Evolutionary conservation across 2,113 vertebrate species (phyloP).

Genomic region (Trogon surrucura): DNA sequence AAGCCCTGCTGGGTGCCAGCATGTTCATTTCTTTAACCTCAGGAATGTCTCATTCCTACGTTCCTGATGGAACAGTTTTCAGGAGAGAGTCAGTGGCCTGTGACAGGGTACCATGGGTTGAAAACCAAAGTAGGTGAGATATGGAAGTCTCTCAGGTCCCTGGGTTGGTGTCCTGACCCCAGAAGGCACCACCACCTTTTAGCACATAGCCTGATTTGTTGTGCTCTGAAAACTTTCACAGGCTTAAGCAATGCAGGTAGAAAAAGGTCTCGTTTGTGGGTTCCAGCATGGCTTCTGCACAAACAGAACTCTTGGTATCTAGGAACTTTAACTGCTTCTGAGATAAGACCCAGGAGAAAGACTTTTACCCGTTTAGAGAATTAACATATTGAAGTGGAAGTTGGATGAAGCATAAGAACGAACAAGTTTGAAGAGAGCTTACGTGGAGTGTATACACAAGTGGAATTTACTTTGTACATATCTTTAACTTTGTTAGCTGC

Average conservation of each 20-base stretch:
- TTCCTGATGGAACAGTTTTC: neutral
- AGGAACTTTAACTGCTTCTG: neutral
- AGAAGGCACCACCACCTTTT: neutral
- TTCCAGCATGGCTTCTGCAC: neutral
- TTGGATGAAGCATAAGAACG: neutral
- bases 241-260: rapidly evolving
- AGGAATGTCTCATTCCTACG: neutral
- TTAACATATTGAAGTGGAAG: neutral
- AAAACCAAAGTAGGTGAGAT: neutral
- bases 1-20: neutral
- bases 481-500: neutral
- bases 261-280: neutral
- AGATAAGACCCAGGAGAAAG: neutral
- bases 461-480: neutral
- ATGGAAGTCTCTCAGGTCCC: neutral
- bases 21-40: neutral
- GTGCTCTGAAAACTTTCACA: neutral
- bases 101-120: neutral
- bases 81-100: neutral
- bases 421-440: neutral
- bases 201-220: neutral
- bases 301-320: neutral
- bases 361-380: neutral
- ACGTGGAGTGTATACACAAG: neutral
- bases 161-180: neutral